Conservation (phyloP, 2,797 vertebrate genomes). For the Dipus sagitta region DNA sequence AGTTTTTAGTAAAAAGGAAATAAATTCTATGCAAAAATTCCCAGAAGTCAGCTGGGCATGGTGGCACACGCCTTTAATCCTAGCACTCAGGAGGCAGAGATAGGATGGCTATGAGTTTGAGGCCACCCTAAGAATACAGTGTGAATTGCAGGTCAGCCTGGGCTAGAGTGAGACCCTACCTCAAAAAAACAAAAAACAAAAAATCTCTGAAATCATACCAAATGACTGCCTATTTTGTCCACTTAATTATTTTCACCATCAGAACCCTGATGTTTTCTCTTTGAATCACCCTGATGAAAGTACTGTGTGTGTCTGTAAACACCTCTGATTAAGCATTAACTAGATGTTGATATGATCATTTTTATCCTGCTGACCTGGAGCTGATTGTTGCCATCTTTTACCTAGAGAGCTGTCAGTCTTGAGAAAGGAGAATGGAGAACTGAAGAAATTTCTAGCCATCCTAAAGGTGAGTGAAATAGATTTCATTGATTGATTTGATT, state of each 20-base stretch:
- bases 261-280: background rate
- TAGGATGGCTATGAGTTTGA: no score
- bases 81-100: no score
- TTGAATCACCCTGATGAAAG: conserved; percentile 46
- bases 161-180: no score
- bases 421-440: conserved; percentile 90
- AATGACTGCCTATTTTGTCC: conserved; percentile 56
- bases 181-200: no score
- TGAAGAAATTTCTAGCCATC: conserved; percentile 92
- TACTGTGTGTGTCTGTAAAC: background rate
- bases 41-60: no score
- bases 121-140: no score
- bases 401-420: conserved; percentile 90
- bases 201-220: conserved; percentile 30
- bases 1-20: conserved; percentile 46
- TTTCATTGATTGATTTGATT: conserved; percentile 29
- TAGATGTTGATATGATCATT: conserved; percentile 30
- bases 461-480: conserved; percentile 88
- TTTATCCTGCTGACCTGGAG: conserved; percentile 55
- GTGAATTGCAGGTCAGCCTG: no score
- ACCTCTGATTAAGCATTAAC: conserved; percentile 55
- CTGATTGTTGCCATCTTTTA: conserved; percentile 68
- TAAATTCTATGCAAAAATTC: background rate
- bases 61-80: no score
- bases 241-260: conserved; percentile 47